Evolutionary conservation across 2,113 vertebrate genomes (phyloP).

Genomic region (Macrotus californicus): DNA sequence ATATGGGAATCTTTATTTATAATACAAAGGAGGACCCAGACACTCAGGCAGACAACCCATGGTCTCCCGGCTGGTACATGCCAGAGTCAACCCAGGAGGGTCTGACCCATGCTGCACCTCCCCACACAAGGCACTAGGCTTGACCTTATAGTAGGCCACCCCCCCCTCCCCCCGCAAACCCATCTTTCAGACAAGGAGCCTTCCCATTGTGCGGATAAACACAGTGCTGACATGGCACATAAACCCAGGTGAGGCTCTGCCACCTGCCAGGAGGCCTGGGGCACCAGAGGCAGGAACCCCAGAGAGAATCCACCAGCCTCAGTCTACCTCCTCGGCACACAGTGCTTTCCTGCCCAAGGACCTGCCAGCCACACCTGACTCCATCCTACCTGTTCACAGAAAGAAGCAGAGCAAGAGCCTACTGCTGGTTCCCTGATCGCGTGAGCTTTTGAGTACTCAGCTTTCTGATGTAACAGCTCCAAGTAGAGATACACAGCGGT

Average conservation of each 20-base stretch:
- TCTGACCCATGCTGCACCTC: background rate
- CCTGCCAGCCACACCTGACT: background rate
- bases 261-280: background rate
- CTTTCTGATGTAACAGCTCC: background rate
- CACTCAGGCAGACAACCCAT: background rate
- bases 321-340: background rate
- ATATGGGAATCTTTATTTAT: background rate
- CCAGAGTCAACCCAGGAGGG: background rate
- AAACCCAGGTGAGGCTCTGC: background rate
- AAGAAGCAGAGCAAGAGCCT: background rate
- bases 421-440: background rate
- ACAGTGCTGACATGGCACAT: background rate
- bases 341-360: background rate
- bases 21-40: background rate
- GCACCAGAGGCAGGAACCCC: background rate
- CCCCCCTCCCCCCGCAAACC: background rate
- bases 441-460: background rate
- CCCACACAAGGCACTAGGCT: background rate
- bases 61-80: too few species aligned
- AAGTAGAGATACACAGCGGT: background rate
- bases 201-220: background rate
- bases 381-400: background rate
- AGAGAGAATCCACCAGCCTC: background rate
- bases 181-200: background rate
- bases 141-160: background rate